Evolutionary conservation across 2,888 invertebrate genomes (phyloP).

Genomic region (Thysanoteuthis rhombus): DNA sequence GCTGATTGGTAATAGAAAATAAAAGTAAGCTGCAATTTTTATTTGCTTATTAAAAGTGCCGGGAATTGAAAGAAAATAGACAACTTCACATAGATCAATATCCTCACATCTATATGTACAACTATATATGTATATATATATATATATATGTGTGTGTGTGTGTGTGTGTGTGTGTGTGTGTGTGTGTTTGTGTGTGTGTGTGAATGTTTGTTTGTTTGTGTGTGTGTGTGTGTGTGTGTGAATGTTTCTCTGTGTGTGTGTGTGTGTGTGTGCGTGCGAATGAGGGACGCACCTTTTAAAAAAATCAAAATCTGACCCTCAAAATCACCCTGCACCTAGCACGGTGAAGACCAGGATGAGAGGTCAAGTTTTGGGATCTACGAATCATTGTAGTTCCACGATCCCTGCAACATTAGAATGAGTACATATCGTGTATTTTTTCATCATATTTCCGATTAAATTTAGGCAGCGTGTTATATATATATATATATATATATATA

Average conservation of each 20-base stretch:
- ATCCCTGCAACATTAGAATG: too few species aligned
- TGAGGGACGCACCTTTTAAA: too few species aligned
- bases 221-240: too few species aligned
- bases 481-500: not conserved
- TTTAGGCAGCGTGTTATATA: not conserved
- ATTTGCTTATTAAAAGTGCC: not conserved
- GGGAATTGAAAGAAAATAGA: not conserved
- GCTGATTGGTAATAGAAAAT: not conserved
- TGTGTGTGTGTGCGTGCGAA: not conserved
- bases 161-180: not conserved
- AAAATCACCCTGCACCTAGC: too few species aligned
- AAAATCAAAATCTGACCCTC: too few species aligned
- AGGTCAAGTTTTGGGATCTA: too few species aligned
- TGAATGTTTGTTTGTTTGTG: too few species aligned
- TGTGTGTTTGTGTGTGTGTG: not conserved
- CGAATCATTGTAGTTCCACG: too few species aligned
- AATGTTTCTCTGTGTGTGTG: too few species aligned
- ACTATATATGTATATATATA: not conserved
- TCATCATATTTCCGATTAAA: too few species aligned
- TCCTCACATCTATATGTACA: not conserved
- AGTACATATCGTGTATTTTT: too few species aligned
- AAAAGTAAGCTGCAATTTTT: not conserved
- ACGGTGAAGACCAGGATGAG: too few species aligned
- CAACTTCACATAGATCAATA: not conserved
- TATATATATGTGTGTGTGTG: not conserved